Evolutionary conservation across 2,888 invertebrate genomes (phyloP), one percentile per base, ranked within the genome.

Genomic region (Molanna angustata): DNA sequence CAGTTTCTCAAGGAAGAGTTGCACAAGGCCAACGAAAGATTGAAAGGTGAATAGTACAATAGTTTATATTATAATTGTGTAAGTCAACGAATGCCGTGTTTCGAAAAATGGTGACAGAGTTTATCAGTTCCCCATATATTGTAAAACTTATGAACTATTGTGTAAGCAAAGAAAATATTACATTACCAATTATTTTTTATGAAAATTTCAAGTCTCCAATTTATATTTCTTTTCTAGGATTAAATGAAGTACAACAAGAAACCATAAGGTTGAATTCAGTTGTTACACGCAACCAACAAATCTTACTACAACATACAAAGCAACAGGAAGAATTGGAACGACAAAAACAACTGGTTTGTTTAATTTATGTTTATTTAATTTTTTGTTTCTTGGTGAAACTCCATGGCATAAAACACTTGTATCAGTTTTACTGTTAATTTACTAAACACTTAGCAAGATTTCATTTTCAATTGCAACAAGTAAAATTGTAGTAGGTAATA

Each of bases 1-100:
- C 80, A 78, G 65, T 73, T 66, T 63, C 77, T 79, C 60, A 80
- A 81, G 62, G 79, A 80, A 58, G 82, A 83, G 43, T 65, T 82
- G 41, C 78, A 81, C 16, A 74, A 66, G 47, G 60, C 64, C 32
- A 73, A 54, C 42, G 58, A 58, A 44, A 57, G 48, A 49, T 32
- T 55, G 32, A 52, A 49, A 54, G 48, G 53, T 65, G 14, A 53
- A 56, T 11, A 6, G 11, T 7, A 27, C 11, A 27, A n/a, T n/a
- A n/a, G n/a, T n/a, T n/a, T n/a, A n/a, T n/a, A n/a, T n/a, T n/a
- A n/a, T n/a, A n/a, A n/a, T n/a, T n/a, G n/a, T n/a, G n/a, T n/a
- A n/a, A n/a, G n/a, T n/a, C n/a, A n/a, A n/a, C n/a, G n/a, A n/a
- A n/a, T n/a, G n/a, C n/a, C n/a, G n/a, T n/a, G n/a, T n/a, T n/a